Evolutionary conservation across 2,113 vertebrate species (phyloP).

Genomic region (Lagopus leucura): DNA sequence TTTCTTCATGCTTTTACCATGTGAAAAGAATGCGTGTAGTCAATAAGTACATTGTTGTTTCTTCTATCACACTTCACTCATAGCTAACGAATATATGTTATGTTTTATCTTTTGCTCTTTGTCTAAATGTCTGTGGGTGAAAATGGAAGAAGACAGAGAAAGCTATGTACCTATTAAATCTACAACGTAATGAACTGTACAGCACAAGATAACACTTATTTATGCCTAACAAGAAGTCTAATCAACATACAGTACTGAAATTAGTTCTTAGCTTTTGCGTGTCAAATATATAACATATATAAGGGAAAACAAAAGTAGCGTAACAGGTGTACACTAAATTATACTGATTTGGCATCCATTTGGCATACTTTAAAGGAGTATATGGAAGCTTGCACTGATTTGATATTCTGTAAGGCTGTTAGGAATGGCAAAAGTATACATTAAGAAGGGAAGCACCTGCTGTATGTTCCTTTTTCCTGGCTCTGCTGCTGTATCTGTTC

Average conservation of each 20-base stretch:
- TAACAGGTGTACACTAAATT: conserved; percentile 18
- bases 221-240: conserved; percentile 52
- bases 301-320: conserved; percentile 2
- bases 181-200: not conserved
- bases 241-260: conserved; percentile 51
- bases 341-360: not conserved
- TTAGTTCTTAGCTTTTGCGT: conserved; percentile 49
- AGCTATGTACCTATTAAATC: not conserved
- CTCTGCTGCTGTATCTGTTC: not conserved
- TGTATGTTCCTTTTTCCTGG: not conserved
- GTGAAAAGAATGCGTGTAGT: conserved; percentile 5
- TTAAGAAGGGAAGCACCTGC: not conserved
- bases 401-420: not conserved
- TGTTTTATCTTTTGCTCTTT: not conserved
- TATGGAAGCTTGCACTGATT: not conserved
- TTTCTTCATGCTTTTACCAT: not conserved
- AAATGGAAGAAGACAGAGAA: conserved; percentile 17
- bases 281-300: conserved; percentile 6
- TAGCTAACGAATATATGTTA: not conserved
- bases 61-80: not conserved
- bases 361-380: not conserved
- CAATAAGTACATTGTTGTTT: conserved; percentile 10
- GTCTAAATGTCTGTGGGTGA: not conserved
- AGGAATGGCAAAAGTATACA: not conserved
- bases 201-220: conserved; percentile 38